Base-by-base conservation (phyloP, 2,113 vertebrate species). In the Ictalurus punctatus region DNA sequence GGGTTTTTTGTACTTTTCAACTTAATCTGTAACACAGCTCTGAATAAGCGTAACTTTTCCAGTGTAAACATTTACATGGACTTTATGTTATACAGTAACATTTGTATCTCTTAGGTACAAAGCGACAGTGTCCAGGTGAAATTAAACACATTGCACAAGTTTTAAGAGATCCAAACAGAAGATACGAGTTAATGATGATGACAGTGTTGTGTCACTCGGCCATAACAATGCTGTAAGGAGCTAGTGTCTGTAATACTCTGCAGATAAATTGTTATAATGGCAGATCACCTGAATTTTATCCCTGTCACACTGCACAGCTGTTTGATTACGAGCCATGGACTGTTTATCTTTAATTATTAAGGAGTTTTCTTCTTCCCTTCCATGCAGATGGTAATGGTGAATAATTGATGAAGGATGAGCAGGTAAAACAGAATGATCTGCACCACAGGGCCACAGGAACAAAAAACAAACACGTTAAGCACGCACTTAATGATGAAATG, bases 271-370 rank as follows among this genome's bases (percentile, higher is more conserved):
- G 79, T 65, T 19, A 81, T 56, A 86, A 86, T 5, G 9, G 40
- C 54, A 86, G 84, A 79, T 89, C 84, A 59, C 89, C 73, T 84
- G 85, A 44, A 89, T 84, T 65, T 94, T 95, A 95, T 91, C 95
- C 89, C 87, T 90, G 86, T 89, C 92, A 94, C 93, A 94, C 93
- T 58, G 23, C 48, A 67, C 93, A 95, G 94, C 95, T 93, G 92
- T 95, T 93, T 92, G 91, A 92, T 91, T 93, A 94, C 94, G 94
- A 94, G 95, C 92, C 90, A 93, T 93, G 95, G 93, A 94, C 93
- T 96, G 95, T 96, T 93, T 91, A 92, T 90, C 91, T 92, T 97
- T 92, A 97, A 97, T 97, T 96, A 97, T 97, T 97, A 94, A 97
- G 90, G 90, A 86, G 93, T 92, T 94, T 95, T 93, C 92, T 92